Percentiles rank a stretch among this genome's conserved stretches.
Evolutionary conservation across 2,888 invertebrate genomes (phyloP).

Genomic region (Spisula solida): DNA sequence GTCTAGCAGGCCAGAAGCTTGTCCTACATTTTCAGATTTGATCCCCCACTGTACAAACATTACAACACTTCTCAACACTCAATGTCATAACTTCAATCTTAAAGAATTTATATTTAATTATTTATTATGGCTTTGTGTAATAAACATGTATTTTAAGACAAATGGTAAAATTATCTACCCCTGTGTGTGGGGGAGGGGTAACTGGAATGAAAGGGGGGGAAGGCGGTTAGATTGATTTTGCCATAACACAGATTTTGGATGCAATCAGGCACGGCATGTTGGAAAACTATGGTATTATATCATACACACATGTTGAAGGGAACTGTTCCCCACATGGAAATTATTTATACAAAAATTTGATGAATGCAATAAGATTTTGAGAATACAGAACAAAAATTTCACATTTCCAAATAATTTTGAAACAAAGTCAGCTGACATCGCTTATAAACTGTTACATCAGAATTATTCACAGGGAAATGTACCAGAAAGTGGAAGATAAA

Average conservation of each 20-base stretch:
- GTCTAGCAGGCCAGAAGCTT: background rate
- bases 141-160: background rate
- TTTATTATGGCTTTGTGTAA: background rate
- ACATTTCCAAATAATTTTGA: too few relatives aligned
- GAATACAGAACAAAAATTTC: background rate
- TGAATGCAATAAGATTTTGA: background rate
- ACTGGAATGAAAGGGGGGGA: too few relatives aligned
- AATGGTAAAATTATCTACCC: background rate
- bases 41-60: background rate
- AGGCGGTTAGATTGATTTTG: too few relatives aligned
- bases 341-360: background rate
- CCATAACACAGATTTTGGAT: background rate
- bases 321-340: background rate
- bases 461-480: too few relatives aligned
- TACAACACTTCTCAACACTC: background rate
- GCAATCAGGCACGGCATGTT: background rate
- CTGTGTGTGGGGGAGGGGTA: too few relatives aligned
- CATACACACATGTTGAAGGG: background rate
- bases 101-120: background rate
- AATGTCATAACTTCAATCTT: background rate
- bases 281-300: constrained; percentile 7
- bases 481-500: too few relatives aligned
- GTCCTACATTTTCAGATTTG: background rate
- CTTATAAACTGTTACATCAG: too few relatives aligned
- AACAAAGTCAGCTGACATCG: too few relatives aligned